Evolutionary conservation across 2,113 vertebrate species (phyloP).

Genomic region (Antennarius striatus): DNA sequence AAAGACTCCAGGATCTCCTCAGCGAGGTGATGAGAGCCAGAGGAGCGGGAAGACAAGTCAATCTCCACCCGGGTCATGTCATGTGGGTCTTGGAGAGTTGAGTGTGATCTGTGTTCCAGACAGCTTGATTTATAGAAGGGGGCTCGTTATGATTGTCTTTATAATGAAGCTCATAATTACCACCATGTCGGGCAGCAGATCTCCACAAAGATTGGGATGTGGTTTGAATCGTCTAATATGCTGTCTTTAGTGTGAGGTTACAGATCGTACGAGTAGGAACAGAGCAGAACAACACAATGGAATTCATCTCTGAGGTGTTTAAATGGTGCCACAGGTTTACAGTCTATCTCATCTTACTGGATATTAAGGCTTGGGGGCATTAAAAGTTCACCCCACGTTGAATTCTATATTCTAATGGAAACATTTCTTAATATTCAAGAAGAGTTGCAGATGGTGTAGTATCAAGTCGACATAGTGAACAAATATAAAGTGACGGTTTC

Average conservation of each 20-base stretch:
- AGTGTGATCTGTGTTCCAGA: slow-evolving; percentile 69
- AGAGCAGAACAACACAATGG: slow-evolving; percentile 29
- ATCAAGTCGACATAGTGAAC: no score
- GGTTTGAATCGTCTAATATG: slow-evolving; percentile 65
- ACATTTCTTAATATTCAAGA: no score
- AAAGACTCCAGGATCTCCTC: slow-evolving; percentile 23
- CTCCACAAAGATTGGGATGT: slow-evolving; percentile 40
- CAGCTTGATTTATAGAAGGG: slow-evolving; percentile 64
- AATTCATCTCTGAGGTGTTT: slow-evolving; percentile 33
- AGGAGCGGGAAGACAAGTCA: slow-evolving; percentile 54
- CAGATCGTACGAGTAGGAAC: slow-evolving; percentile 36
- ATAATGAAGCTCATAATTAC: slow-evolving; percentile 63
- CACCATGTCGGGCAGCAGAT: slow-evolving; percentile 49
- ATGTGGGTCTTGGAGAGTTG: slow-evolving; percentile 55
- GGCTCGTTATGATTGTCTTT: slow-evolving; percentile 56
- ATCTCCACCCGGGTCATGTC: slow-evolving; percentile 55
- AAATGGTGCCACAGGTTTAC: slow-evolving; percentile 45
- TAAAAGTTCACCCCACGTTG: no score
- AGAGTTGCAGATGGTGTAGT: no score
- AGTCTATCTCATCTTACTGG: neutral
- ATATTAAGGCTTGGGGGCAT: no score
- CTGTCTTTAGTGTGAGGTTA: slow-evolving; percentile 19
- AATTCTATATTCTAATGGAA: no score
- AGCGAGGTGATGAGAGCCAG: slow-evolving; percentile 68
- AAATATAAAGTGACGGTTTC: no score